Evolutionary conservation across 1,140 invertebrate species (phyloP), one percentile per base, ranked within the genome.

Genomic region (Ips nitidus): DNA sequence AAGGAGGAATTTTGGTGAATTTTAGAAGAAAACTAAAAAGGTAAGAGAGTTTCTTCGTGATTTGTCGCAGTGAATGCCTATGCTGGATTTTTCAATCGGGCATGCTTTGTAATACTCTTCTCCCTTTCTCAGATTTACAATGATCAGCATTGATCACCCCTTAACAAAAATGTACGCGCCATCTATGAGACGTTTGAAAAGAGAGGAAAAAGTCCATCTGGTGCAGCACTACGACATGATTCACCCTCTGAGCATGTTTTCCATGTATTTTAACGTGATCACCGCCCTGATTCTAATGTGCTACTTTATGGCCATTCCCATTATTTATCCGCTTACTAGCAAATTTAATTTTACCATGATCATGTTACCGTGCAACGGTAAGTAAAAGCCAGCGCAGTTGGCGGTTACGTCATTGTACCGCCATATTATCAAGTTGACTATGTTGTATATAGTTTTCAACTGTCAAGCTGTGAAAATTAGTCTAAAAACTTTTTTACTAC

Each of bases 241-340:
- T 63, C 61, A 63, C 41, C 61, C 61, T 1, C 37, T 63, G 6
- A 63, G 61, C 39, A 52, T 63, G 45, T 63, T 63, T 36, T 39
- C 45, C 22, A 39, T 63, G 22, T 39, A 52, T 37, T 63, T 63
- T 40, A 53, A 63, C 36, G 52, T 63, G n/a, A 8, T 45, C 4
- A 38, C 37, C 3, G 8, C 43, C 1, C 4, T 40, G 4, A 45
- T 61, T n/a, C 38, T 63, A 37, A 4, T 63, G 22, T 39, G 36
- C 8, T 40, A 63, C 37, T 63, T 63, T 52, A 8, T 52, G 6
- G n/a, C 36, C 52, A 36, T 40, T n/a, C 50, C 61, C 5, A 22
- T 52, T 38, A 8, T 63, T 63, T 38, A 63, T 52, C 5, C 61
- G 6, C 39, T 63, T 5, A 7, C 41, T 2, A n/a, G 36, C 41